These are phyloP conservation scores for Philotrypesis tridentata DNA, from an alignment of 1,140 invertebrate species.

Conservation along the genomic window DNA sequence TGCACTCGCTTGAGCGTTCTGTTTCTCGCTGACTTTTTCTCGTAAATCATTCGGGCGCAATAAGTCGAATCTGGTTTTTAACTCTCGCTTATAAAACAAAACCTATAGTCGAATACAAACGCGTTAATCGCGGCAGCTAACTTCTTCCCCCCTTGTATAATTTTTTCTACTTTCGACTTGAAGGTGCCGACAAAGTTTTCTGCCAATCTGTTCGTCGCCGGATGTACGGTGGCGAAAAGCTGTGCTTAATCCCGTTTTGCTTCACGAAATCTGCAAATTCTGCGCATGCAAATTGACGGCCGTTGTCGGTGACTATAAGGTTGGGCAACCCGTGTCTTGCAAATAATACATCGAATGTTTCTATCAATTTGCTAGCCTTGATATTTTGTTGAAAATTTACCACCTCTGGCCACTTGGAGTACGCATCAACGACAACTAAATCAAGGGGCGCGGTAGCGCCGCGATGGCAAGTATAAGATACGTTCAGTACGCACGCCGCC, in stretches of 20 bases:
- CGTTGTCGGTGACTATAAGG: conserved; percentile 47
- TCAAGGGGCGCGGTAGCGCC: too few relatives aligned
- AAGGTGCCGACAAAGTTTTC: conserved; percentile 62
- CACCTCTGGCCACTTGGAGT: too few relatives aligned
- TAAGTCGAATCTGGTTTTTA: conserved; percentile 42
- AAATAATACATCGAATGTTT: too few relatives aligned
- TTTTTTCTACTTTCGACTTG: conserved; percentile 59
- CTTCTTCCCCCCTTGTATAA: conserved; percentile 47
- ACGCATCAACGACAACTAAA: too few relatives aligned
- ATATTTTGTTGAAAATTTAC: too few relatives aligned
- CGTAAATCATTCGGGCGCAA: not conserved
- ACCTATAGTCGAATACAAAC: too few relatives aligned
- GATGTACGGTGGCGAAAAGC: conserved; percentile 59
- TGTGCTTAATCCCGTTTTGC: conserved; percentile 60
- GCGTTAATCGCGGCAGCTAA: conserved; percentile 41
- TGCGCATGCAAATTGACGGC: conserved; percentile 50
- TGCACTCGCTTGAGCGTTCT: not conserved
- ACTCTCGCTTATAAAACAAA: conserved; percentile 40
- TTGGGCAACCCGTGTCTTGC: too few relatives aligned
- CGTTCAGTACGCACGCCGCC: too few relatives aligned
- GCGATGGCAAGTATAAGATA: too few relatives aligned
- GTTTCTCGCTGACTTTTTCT: not conserved
- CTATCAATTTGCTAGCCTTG: too few relatives aligned
- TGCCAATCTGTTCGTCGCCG: conserved; percentile 62
- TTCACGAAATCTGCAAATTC: conserved; percentile 58